Base-by-base conservation (phyloP, 2,797 vertebrate species). In the Megaceryle alcyon region DNA sequence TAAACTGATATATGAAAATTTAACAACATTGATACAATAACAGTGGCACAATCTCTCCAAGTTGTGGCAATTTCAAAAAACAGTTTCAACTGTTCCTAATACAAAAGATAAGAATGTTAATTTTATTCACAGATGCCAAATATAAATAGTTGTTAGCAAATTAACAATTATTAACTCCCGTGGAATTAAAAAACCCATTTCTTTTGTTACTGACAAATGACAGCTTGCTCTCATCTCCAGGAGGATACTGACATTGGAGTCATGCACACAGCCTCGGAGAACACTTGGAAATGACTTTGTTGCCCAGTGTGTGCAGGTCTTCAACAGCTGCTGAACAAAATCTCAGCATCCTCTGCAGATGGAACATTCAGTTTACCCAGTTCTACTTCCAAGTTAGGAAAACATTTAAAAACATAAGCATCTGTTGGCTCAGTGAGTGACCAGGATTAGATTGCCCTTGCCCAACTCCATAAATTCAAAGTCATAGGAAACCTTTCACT, bases 341-440 rank as follows among this genome's bases (percentile, higher is more conserved):
- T 54, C 72, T 86, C 84, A 21, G 63, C 23, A 86, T 48, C 80
- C 78, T 64, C 87, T 78, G 13, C 41, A 94, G 70, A 53, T 12
- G 68, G 92, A 93, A 72, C 75, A 33, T 26, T 71, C 69, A 46
- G 46, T 56, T 86, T 83, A 51, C 84, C 76, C 51, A 14, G 76
- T 70, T 96, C 89, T 94, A 49, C 73, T 95, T 92, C 91, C 94
- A 95, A 88, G 61, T 88, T 72, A 86, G 96, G 92, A 70, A 90
- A 84, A 63, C 3, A 20, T 61, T 76, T 79, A 81, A 85, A 95
- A 95, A 96, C 72, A 96, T 95, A 94, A 90, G 89, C 87, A 88
- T 94, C 82, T 94, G 82, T 88, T 83, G 79, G 82, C 82, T 96
- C 72, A 88, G 84, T 4, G 4, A 83, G 57, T 20, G 46, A 63